phyloP scores from a whole-genome alignment of 35 echinoderm and acorn worm genomes.

The Diadema setosum region DNA sequence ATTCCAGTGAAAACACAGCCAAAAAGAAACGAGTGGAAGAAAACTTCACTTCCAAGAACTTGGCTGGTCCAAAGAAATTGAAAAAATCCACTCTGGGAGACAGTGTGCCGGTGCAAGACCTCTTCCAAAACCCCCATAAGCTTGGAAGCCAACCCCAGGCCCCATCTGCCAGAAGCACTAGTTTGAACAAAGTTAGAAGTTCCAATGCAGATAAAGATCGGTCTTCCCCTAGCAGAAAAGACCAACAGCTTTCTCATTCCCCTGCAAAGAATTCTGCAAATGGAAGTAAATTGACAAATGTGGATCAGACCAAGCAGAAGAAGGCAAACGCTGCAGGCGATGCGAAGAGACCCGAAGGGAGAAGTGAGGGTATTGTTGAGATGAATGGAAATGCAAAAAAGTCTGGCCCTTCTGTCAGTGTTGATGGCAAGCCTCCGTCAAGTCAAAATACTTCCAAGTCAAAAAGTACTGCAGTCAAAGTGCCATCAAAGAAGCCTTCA shows the following conservation, averaged over 20 bases:
- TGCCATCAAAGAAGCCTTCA: background rate
- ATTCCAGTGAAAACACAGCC: background rate
- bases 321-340: background rate
- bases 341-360: background rate
- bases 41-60: background rate
- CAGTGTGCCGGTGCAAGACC: background rate
- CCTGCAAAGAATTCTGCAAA: no score
- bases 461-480: background rate
- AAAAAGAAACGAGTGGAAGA: background rate
- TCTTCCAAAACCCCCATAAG: background rate
- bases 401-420: background rate
- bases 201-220: no score
- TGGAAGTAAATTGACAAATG: no score
- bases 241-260: no score
- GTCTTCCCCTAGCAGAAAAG: no score
- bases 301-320: no score
- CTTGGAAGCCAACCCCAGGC: background rate
- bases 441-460: background rate
- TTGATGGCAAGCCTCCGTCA: background rate
- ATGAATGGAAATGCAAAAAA: background rate
- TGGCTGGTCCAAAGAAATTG: background rate
- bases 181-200: no score
- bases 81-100: background rate
- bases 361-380: background rate
- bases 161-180: no score